Percentiles rank a stretch among this genome's conserved stretches.
Conservation (phyloP, 2,888 invertebrate genomes). For the Meteorus colon region DNA sequence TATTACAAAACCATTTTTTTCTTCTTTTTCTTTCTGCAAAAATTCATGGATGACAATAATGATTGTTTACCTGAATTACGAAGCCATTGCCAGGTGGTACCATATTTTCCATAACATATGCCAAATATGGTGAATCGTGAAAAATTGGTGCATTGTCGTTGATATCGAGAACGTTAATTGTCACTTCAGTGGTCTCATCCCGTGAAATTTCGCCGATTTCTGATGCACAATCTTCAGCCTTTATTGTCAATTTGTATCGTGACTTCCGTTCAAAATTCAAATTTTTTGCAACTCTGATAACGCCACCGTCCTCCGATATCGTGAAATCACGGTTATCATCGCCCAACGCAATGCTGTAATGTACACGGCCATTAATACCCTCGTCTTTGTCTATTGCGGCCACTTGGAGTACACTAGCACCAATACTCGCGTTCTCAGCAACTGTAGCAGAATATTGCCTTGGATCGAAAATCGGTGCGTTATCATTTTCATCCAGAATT, state of each 20-base stretch:
- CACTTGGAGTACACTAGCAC: conserved; percentile 91
- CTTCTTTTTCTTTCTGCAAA: neutral
- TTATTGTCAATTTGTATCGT: conserved; percentile 87
- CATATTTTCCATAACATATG: conserved; percentile 94
- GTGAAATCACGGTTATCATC: conserved; percentile 94
- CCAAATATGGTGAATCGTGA: conserved; percentile 94
- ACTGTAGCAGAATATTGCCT: conserved; percentile 92
- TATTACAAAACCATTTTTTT: neutral
- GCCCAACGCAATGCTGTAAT: conserved; percentile 91
- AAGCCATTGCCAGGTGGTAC: conserved; percentile 84
- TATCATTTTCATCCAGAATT: conserved; percentile 92
- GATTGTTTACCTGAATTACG: conserved; percentile 73
- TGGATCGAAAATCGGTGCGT: conserved; percentile 91
- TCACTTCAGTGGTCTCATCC: conserved; percentile 86
- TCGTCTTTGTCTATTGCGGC: conserved; percentile 93
- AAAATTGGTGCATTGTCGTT: conserved; percentile 96
- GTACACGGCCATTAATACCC: conserved; percentile 91
- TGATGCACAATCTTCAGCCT: conserved; percentile 90
- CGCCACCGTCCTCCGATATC: conserved; percentile 93
- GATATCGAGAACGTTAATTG: conserved; percentile 90
- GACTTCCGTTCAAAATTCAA: conserved; percentile 94
- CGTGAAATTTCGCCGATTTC: conserved; percentile 77
- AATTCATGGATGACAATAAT: neutral
- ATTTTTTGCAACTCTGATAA: conserved; percentile 92
- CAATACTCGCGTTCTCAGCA: conserved; percentile 95